These are phyloP conservation scores for Fukomys damarensis DNA, from an alignment of 2,113 vertebrate genomes.

Conservation along the genomic window DNA sequence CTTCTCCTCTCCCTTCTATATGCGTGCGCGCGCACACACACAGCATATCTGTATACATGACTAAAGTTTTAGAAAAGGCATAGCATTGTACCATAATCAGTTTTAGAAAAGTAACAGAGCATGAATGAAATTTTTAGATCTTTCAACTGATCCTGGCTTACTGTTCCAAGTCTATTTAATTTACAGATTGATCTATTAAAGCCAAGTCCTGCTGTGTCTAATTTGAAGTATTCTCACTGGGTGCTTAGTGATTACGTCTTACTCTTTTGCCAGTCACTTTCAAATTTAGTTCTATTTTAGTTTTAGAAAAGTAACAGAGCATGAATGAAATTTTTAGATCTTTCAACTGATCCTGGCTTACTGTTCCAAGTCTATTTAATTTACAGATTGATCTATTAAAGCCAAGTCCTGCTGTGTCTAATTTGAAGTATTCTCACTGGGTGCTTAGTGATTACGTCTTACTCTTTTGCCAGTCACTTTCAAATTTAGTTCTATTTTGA, in stretches of 20 bases:
- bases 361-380: slow-evolving; percentile 33
- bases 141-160: slow-evolving; percentile 13
- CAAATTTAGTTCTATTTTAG: slow-evolving; percentile 52
- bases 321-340: slow-evolving; percentile 45
- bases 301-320: slow-evolving; percentile 28
- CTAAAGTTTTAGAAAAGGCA: slow-evolving; percentile 30
- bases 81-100: not conserved
- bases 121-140: slow-evolving; percentile 45
- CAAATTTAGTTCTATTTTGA: slow-evolving; percentile 57
- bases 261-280: slow-evolving; percentile 41
- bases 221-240: slow-evolving; percentile 60
- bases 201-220: not conserved
- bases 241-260: slow-evolving; percentile 39
- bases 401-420: not conserved
- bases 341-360: slow-evolving; percentile 13
- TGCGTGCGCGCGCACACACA: not conserved
- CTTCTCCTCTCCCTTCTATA: not conserved
- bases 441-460: slow-evolving; percentile 39
- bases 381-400: not conserved
- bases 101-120: slow-evolving; percentile 28
- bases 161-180: slow-evolving; percentile 33
- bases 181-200: not conserved
- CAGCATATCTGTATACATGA: not conserved
- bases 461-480: slow-evolving; percentile 41
- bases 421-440: slow-evolving; percentile 60